Conservation (phyloP, 2,888 invertebrate species). For the Bhutanitis thaidina region DNA sequence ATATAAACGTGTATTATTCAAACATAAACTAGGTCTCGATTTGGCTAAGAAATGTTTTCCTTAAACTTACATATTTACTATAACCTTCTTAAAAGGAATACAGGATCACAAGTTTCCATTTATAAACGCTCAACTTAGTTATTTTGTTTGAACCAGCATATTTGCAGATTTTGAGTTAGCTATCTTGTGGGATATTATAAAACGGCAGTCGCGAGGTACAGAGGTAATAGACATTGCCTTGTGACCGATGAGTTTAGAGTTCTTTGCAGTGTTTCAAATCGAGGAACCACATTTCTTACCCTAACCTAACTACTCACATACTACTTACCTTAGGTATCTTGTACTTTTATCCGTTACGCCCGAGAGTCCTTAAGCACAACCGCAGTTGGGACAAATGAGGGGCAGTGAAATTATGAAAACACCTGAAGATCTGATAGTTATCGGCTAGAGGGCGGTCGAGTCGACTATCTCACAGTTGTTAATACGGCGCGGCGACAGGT, state of each 20-base stretch:
- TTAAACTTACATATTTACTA: constrained; percentile 51
- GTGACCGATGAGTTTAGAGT: too few relatives aligned
- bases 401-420: too few relatives aligned
- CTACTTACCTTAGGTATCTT: too few relatives aligned
- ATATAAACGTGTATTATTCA: constrained; percentile 15
- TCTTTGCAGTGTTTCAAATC: too few relatives aligned
- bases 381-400: too few relatives aligned
- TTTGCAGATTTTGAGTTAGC: background rate
- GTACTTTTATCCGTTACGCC: too few relatives aligned
- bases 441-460: constrained; percentile 47
- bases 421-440: constrained; percentile 61
- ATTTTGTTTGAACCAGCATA: constrained; percentile 31
- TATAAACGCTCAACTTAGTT: constrained; percentile 43
- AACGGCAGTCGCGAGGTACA: too few relatives aligned
- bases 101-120: constrained; percentile 56
- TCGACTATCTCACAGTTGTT: constrained; percentile 74
- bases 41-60: constrained; percentile 37
- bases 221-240: too few relatives aligned
- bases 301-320: too few relatives aligned
- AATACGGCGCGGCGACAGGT: constrained; percentile 57
- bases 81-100: constrained; percentile 54
- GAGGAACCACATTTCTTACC: too few relatives aligned
- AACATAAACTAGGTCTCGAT: constrained; percentile 11
- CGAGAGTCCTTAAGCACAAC: too few relatives aligned
- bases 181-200: too few relatives aligned